These are phyloP conservation scores for Byasa hedistus DNA, from an alignment of 2,888 invertebrate genomes.

Conservation along the genomic window DNA sequence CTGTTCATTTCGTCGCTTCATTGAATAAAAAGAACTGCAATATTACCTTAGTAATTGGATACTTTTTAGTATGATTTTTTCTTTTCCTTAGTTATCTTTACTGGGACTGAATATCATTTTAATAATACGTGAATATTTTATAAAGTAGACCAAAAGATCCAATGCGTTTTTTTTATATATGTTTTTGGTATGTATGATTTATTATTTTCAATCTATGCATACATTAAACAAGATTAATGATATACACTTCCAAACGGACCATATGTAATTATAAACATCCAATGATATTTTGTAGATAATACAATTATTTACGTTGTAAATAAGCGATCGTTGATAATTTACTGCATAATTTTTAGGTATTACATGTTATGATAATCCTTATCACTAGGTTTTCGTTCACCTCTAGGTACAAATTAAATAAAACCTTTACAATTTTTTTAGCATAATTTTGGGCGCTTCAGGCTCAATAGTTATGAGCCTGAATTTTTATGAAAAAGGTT, in stretches of 20 bases:
- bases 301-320: slow-evolving; percentile 9
- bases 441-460: neutral
- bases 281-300: slow-evolving; percentile 7
- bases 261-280: neutral
- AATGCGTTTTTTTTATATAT: too few species aligned
- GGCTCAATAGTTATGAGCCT: neutral
- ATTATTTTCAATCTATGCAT: neutral
- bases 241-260: slow-evolving; percentile 6
- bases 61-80: neutral
- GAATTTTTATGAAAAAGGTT: slow-evolving; percentile 1
- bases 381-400: slow-evolving; percentile 33
- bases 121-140: neutral
- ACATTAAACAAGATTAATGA: neutral
- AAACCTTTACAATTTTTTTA: neutral
- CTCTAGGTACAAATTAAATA: slow-evolving; percentile 38
- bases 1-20: too few species aligned
- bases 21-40: neutral
- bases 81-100: neutral
- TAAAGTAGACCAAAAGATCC: neutral
- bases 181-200: too few species aligned
- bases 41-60: neutral
- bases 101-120: neutral
- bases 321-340: slow-evolving; percentile 21
- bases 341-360: slow-evolving; percentile 30
- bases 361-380: slow-evolving; percentile 40